Conservation (phyloP, 2,797 vertebrate species). For the Salarias fasciatus region DNA sequence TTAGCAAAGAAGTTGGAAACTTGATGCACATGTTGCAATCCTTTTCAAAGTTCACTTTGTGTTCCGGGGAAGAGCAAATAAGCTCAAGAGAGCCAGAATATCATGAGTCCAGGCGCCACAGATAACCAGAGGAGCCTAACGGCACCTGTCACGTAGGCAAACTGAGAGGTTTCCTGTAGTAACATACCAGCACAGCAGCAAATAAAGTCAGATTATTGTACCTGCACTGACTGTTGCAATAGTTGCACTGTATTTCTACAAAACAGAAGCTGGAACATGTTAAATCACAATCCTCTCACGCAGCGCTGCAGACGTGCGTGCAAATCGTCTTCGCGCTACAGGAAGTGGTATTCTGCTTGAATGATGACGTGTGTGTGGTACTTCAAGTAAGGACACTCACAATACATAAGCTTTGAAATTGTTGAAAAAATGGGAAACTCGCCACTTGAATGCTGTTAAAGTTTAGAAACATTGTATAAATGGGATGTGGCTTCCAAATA, state of each 20-base stretch:
- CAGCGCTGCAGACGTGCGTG: no score
- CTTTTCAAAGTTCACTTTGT: conserved; percentile 68
- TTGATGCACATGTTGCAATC: conserved; percentile 50
- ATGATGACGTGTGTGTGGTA: no score
- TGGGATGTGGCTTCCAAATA: no score
- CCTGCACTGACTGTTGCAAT: background rate
- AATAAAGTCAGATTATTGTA: conserved; percentile 42
- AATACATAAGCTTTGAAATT: no score
- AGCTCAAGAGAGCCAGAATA: conserved; percentile 30
- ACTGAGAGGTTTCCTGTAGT: conserved; percentile 42
- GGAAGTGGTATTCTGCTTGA: no score
- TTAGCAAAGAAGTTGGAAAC: conserved; percentile 18
- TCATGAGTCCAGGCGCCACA: conserved; percentile 39
- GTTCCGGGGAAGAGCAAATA: conserved; percentile 63
- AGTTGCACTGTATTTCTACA: background rate
- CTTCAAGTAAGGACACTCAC: no score
- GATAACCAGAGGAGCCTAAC: conserved; percentile 60
- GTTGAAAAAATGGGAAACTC: no score
- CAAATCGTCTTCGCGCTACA: no score
- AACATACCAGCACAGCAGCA: conserved; percentile 48
- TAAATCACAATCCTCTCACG: background rate
- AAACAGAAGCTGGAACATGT: background rate
- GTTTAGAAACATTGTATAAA: no score
- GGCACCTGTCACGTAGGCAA: conserved; percentile 66
- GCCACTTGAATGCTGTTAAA: no score